Conservation (phyloP, 2,888 invertebrate genomes). For the Globia sparganii region DNA sequence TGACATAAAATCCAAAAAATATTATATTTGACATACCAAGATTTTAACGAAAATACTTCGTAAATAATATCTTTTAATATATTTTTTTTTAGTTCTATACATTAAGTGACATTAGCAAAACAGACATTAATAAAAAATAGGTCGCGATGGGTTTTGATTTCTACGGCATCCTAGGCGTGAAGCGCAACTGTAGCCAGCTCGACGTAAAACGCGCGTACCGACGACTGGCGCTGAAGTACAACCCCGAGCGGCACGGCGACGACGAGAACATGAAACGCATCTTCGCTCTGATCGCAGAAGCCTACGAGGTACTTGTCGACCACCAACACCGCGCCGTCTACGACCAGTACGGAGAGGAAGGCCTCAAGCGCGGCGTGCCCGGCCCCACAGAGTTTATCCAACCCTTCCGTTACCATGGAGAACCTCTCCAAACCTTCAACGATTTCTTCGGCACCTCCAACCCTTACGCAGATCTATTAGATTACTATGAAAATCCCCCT, state of each 20-base stretch:
- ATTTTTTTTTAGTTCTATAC: constrained; percentile 19
- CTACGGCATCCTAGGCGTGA: constrained; percentile 93
- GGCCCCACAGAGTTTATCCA: constrained; percentile 92
- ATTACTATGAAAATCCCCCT: constrained; percentile 91
- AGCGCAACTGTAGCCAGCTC: constrained; percentile 91
- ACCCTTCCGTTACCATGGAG: constrained; percentile 95
- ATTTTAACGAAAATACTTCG: not conserved
- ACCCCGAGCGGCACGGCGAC: constrained; percentile 89
- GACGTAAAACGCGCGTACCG: constrained; percentile 94
- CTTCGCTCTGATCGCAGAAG: constrained; percentile 93
- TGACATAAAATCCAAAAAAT: constrained; percentile 12
- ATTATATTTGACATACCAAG: not conserved
- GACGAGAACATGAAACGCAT: constrained; percentile 87
- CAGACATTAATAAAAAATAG: not conserved
- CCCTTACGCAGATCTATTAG: constrained; percentile 94
- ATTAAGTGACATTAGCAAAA: not conserved
- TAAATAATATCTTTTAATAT: constrained; percentile 3
- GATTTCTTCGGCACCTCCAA: constrained; percentile 96
- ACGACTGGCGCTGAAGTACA: constrained; percentile 90
- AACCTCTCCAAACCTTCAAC: constrained; percentile 93
- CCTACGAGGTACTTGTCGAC: constrained; percentile 94
- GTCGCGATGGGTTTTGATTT: constrained; percentile 93
- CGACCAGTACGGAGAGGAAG: constrained; percentile 97
- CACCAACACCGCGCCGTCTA: constrained; percentile 93
- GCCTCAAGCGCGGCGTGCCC: constrained; percentile 95